Base-by-base conservation (phyloP, 1,140 invertebrate species). In the Camponotus floridanus region DNA sequence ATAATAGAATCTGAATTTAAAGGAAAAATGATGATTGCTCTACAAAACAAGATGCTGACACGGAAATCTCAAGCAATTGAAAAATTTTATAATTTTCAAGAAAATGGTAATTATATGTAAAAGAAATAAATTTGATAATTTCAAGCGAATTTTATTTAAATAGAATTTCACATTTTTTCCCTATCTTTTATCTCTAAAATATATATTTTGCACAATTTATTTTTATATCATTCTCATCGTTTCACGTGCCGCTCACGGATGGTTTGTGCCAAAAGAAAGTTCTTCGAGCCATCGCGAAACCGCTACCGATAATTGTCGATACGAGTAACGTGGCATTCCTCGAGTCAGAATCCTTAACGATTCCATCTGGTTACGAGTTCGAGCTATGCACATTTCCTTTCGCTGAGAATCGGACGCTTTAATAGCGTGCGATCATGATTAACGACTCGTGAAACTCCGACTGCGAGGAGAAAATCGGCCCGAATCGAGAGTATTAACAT, bases 401-500 rank as follows among this genome's bases (percentile, higher is more conserved):
- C 55, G 68, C 42, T 73, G 45, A 42, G 68, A 83, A 74, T 74
- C 79, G 61, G 8, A 9, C n/a, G 39, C 39, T 73, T 51, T 57
- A 80, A 71, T 80, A n/a, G 65, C 65, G 33, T 6, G 11, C 79
- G 67, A 81, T 73, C 39, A 73, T 74, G 79, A 74, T 83, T 73
- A 83, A 83, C 79, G 64, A 62, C 73, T 87, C 86, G 81, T 67
- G 65, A 80, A 80, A 86, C 51, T 68, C 55, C 48, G 21, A 18
- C 57, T 85, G 42, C 78, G 39, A 70, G 33, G 64, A 84, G 76
- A 81, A 76, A 85, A 85, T 78, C 83, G 13, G 31, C 4, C 48
- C 15, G 78, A 45, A 71, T 78, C 76, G 62, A 42, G 36, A 42
- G 36, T 80, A 55, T 13, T 42, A 13, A 36, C 18, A 45, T 33